Base-by-base conservation (phyloP, 2,797 vertebrate genomes). In the Masticophis lateralis region DNA sequence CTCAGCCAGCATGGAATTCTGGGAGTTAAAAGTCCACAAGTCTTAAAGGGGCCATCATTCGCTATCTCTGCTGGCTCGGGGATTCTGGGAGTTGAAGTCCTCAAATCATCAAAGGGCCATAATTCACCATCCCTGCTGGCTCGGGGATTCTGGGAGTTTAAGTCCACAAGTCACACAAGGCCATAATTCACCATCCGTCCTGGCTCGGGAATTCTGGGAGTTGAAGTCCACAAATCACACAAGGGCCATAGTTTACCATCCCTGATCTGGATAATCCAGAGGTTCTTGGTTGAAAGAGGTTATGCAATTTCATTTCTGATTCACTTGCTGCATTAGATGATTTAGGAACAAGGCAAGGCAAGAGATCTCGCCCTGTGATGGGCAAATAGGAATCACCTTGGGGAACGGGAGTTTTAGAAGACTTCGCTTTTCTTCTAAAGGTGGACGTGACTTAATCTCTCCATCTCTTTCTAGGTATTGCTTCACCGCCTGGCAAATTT, bases 401-500 rank as follows among this genome's bases (percentile, higher is more conserved):
- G 4, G 69, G 1, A 9, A 74, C 1, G 16, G 8, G 69, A 10
- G 7, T 79, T 91, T 32, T 28, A 22, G 74, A 43, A 79, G 32
- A 4, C 18, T 25, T 66, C 1, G 0, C n/a, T 32, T 37, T 86
- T 57, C 69, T 32, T 43, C 14, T 43, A 32, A 61, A 88, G 22
- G 8, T 43, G 8, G 69, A 88, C 5, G 13, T 22, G 57, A 22
- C 9, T 92, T 51, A 57, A 56, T 25, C 5, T 91, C 51, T 3
- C 13, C 8, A 43, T 27, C 0, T 95, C 92, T 95, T 94, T 94
- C 47, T 91, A 99, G 99, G 98, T 99, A 96, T 97, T 99, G 61
- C 98, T 99, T n/a, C 99, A 99, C 97, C 98, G 99, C 2, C 98
- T 99, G 92, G 98, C 98, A 63, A 99, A 98, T 97, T 99, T 99